Evolutionary conservation across 2,797 vertebrate genomes (phyloP).

Genomic region (Sebastes baramenuke): DNA sequence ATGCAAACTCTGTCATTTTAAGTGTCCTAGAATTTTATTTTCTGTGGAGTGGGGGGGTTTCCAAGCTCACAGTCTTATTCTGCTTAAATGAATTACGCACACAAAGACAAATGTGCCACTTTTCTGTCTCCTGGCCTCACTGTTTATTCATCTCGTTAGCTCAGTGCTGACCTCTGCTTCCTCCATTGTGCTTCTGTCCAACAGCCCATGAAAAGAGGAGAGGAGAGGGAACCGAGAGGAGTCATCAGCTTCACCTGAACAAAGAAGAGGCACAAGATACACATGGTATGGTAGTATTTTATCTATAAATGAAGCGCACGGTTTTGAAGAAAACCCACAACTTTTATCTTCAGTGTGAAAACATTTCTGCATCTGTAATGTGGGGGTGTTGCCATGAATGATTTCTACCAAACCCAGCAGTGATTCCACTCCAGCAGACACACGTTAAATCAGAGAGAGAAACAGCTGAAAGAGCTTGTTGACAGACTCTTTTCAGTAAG

Average conservation of each 20-base stretch:
- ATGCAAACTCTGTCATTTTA: slow-evolving; percentile 71
- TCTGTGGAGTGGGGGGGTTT: not conserved
- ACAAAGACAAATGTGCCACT: slow-evolving; percentile 56
- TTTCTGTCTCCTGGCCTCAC: slow-evolving; percentile 31
- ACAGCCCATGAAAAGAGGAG: slow-evolving; percentile 82
- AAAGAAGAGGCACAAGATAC: slow-evolving; percentile 67
- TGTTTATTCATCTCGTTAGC: slow-evolving; percentile 59
- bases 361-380: slow-evolving; percentile 4
- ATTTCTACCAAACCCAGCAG: slow-evolving; percentile 40
- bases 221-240: slow-evolving; percentile 61
- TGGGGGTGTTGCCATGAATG: slow-evolving; percentile 12
- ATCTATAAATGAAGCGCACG: slow-evolving; percentile 1
- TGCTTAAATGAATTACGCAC: slow-evolving; percentile 40
- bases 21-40: slow-evolving; percentile 73
- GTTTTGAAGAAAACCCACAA: not conserved
- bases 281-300: slow-evolving; percentile 72
- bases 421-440: slow-evolving; percentile 36
- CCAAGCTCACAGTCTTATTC: slow-evolving; percentile 31
- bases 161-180: slow-evolving; percentile 59
- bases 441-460: slow-evolving; percentile 48
- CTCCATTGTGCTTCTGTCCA: slow-evolving; percentile 61
- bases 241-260: slow-evolving; percentile 75
- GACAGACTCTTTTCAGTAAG: slow-evolving; percentile 68
- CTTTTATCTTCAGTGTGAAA: slow-evolving; percentile 15
- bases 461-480: slow-evolving; percentile 58